phyloP scores from a whole-genome alignment of 2,113 vertebrate species.

The Solenodon paradoxus region DNA sequence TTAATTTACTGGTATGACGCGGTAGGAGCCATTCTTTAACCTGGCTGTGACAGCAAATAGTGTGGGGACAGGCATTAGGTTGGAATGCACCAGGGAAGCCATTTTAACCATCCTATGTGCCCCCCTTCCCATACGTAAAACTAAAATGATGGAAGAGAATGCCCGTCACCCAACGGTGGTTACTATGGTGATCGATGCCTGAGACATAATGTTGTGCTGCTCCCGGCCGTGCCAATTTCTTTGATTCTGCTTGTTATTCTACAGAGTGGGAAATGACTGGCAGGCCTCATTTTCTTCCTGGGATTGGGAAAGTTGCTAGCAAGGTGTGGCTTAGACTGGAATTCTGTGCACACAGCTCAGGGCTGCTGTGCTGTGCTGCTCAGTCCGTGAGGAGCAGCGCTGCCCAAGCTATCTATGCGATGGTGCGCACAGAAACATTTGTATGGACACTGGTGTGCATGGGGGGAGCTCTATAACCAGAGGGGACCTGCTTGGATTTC shows the following conservation, averaged over 20 bases:
- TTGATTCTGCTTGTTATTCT: constrained; percentile 47
- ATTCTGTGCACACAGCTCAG: background rate
- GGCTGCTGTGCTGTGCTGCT: background rate
- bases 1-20: constrained; percentile 39
- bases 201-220: background rate
- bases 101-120: background rate
- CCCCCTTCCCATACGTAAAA: background rate
- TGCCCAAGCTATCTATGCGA: background rate
- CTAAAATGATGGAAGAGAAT: constrained; percentile 28
- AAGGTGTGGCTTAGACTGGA: background rate
- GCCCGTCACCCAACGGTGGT: constrained; percentile 18
- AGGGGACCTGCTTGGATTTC: background rate
- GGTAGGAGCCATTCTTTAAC: background rate
- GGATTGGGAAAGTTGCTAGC: background rate
- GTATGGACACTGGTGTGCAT: too few relatives aligned
- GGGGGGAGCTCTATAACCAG: background rate
- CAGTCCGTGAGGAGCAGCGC: background rate
- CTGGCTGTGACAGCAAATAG: background rate
- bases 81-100: background rate
- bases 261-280: background rate
- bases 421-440: background rate
- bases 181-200: constrained; percentile 44
- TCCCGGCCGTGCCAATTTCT: constrained; percentile 12
- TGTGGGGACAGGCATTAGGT: background rate
- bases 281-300: constrained; percentile 8